Evolutionary conservation across 2,113 vertebrate species (phyloP).

Genomic region (Mirounga angustirostris): DNA sequence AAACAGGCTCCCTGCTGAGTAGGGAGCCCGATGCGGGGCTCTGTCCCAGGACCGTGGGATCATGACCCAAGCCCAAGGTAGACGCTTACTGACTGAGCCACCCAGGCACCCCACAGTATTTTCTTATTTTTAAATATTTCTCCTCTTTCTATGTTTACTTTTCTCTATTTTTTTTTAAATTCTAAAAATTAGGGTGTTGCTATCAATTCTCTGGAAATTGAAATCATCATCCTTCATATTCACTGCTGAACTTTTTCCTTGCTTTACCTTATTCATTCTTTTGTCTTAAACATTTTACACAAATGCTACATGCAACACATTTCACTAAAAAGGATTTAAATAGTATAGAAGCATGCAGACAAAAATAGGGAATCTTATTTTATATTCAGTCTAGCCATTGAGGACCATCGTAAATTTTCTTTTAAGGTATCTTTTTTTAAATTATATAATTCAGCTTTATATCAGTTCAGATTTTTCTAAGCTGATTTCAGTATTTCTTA

Average conservation of each 20-base stretch:
- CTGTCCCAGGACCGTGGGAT: too few relatives aligned
- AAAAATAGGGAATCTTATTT: neutral
- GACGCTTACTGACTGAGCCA: neutral
- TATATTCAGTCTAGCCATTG: slow-evolving; percentile 21
- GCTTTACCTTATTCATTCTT: neutral
- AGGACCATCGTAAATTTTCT: slow-evolving; percentile 30
- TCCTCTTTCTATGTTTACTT: neutral
- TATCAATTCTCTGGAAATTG: slow-evolving; percentile 21
- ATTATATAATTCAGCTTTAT: neutral
- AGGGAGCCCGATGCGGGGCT: neutral
- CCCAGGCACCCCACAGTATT: neutral
- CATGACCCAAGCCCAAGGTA: neutral
- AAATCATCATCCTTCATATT: slow-evolving; percentile 16
- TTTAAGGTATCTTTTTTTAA: slow-evolving; percentile 13
- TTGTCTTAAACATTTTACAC: neutral
- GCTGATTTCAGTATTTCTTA: slow-evolving; percentile 45
- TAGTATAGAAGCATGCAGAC: neutral
- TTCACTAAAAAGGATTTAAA: slow-evolving; percentile 37
- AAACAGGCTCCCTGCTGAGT: neutral
- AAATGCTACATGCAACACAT: neutral
- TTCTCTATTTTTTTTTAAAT: neutral
- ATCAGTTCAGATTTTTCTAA: slow-evolving; percentile 1
- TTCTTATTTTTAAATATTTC: slow-evolving; percentile 33
- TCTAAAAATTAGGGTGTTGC: neutral
- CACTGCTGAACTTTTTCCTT: neutral